Evolutionary conservation across 2,797 vertebrate species (phyloP), one percentile per base, ranked within the genome.

Genomic region (Eupleurogrammus muticus): DNA sequence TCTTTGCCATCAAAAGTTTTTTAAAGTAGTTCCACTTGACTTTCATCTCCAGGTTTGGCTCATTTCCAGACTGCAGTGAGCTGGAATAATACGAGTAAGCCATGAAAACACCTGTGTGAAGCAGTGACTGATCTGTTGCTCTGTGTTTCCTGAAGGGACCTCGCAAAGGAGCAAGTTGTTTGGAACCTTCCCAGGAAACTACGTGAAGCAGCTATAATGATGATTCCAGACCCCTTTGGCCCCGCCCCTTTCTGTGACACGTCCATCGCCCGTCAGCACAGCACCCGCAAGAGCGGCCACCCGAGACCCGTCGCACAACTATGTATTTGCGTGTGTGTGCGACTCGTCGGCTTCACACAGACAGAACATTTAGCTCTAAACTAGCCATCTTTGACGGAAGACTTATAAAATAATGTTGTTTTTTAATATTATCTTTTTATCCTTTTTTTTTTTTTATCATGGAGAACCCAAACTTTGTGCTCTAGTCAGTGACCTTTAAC

Each of bases 181-280:
- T 91, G 97, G 98, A 93, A 99, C 98, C 90, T 99, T 99, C 92
- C 98, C 98, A 48, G 98, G 98, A 94, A 99, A 99, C 93, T 99
- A 99, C 72, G 97, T 99, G 84, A 99, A 98, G 95, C 96, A 93
- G 91, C 95, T 98, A 92, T 97, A 96, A 96, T 89, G 60, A 91
- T 84, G 63, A 89, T 93, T 90, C 92, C 93, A 88, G 90, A 86
- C 90, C 35, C 24, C 32, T 46, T 21, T 19, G 66, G 69, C 66
- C 53, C 77, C 77, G 50, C 84, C 86, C 87, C 63, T 69, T 73
- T 35, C 62, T 70, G 71, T 55, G 77, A 80, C 84, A 79, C 62
- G 2, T 61, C 52, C 83, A 75, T 68, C 56, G 49, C 77, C 68
- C 60, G 17, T 64, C 69, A 72, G 79, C 86, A 83, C 86, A 86